Base-by-base conservation (phyloP, 2,113 vertebrate genomes). In the Mormyrus iriodes region DNA sequence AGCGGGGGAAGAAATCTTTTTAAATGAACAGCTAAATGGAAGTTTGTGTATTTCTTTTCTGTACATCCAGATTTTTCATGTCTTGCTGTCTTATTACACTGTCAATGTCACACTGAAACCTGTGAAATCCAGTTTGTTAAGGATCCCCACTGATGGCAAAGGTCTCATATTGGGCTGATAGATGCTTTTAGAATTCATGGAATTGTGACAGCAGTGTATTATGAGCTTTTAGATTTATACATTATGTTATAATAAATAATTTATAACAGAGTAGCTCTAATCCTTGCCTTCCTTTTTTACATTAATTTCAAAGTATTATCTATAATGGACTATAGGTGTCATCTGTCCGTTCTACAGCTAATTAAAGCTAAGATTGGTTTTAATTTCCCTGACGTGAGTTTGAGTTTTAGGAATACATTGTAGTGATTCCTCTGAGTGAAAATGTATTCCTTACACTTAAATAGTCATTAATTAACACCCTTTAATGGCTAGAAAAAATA, bases 251-350 rank as follows among this genome's bases (percentile, higher is more conserved):
- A 65, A 65, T 69, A 86, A 73, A 24, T 53, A 48, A 44, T 73
- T 86, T 51, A 87, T 55, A 87, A 83, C 31, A 42, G 7, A 76
- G 58, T 87, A 27, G 51, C 44, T 73, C 19, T 86, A 85, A 86
- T 55, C 83, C 48, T 39, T 52, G 61, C 24, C 31, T 52, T 51
- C 52, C 69, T 35, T 49, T 53, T 86, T 46, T 35, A 21, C 21
- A 48, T 83, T 65, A 61, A 49, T 49, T 76, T 24, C 90, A 76
- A 65, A 42, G 48, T 86, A 87, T 88, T 88, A 88, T 90, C 90
- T 87, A 79, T 90, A 90, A 88, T 76, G 86, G 48, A 48, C 73
- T 87, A 86, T 89, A 79, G 58, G 88, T 82, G 39, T 82, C 49
- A 48, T 39, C 65, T 84, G 12, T 85, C 85, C 51, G 13, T 49